These are phyloP conservation scores for Plectropomus leopardus DNA, from an alignment of 2,113 vertebrate species.

Conservation along the genomic window DNA sequence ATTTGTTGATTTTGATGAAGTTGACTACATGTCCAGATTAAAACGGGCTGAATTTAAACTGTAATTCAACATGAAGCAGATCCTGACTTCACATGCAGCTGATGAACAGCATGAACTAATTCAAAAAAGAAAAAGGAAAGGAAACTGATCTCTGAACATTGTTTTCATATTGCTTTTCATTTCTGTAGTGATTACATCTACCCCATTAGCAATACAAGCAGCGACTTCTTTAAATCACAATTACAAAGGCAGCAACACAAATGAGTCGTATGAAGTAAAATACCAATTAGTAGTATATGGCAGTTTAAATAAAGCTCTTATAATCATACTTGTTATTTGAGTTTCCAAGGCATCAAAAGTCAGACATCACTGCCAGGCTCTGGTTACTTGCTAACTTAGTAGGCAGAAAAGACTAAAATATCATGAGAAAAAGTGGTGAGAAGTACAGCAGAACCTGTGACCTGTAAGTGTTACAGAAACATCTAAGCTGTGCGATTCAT, in stretches of 20 bases:
- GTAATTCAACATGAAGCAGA: neutral
- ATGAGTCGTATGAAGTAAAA: constrained; percentile 41
- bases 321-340: constrained; percentile 17
- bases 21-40: neutral
- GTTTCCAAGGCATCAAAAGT: constrained; percentile 24
- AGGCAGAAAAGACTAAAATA: neutral
- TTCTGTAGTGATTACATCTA: neutral
- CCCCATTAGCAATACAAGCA: neutral
- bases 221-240: constrained; percentile 38
- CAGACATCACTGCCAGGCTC: constrained; percentile 5
- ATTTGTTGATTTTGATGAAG: neutral
- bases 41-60: neutral
- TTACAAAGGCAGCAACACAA: constrained; percentile 50
- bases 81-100: neutral
- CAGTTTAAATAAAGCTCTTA: constrained; percentile 41
- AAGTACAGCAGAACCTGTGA: neutral
- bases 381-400: neutral
- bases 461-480: neutral
- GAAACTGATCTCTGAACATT: neutral
- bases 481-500: neutral
- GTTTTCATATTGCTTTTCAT: constrained; percentile 1
- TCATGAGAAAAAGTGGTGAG: neutral
- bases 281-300: constrained; percentile 42
- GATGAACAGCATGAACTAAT: neutral
- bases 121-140: no score